Evolutionary conservation across 2,797 vertebrate species (phyloP), one percentile per base, ranked within the genome.

Genomic region (Anguilla marmorata): DNA sequence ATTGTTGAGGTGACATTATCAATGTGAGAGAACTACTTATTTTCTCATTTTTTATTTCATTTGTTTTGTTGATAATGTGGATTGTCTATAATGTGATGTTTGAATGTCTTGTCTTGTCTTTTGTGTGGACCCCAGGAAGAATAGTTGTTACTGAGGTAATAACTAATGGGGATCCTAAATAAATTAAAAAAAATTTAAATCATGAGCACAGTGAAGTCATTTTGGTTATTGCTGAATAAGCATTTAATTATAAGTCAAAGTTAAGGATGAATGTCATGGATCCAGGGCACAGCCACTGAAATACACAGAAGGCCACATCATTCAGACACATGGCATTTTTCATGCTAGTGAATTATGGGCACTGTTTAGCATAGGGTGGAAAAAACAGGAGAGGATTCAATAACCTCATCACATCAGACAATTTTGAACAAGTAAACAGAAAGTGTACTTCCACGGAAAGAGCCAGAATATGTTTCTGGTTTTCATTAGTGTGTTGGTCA

Each of bases 401-500:
- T 74, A 86, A 87, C 72, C 60, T 54, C 72, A 69, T 48, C 79
- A 83, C 87, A 56, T 50, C 52, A 86, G 76, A 87, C 80, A 87
- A 92, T 90, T 91, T 91, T 91, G 91, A 89, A 91, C 92, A 93
- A 92, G 89, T 95, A 94, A 95, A 94, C 91, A 94, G 93, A 94
- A 95, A 94, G 90, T 82, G 89, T 83, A 90, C 89, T 91, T 91
- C 86, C 91, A 91, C 94, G 92, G 91, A 94, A 91, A 92, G 92
- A 91, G 87, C 0, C 91, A 19, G 30, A 80, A 37, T 80, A 91
- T 58, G 37, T 88, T 90, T 91, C 93, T 94, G 93, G 89, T 93
- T 95, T 95, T 94, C 94, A 95, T 96, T 95, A 94, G 94, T 93
- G 95, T 96, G 93, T 94, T 92, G 93, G 92, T 93, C 92, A 93